Evolutionary conservation across 2,888 invertebrate genomes (phyloP).

Genomic region (Cetonia aurata): DNA sequence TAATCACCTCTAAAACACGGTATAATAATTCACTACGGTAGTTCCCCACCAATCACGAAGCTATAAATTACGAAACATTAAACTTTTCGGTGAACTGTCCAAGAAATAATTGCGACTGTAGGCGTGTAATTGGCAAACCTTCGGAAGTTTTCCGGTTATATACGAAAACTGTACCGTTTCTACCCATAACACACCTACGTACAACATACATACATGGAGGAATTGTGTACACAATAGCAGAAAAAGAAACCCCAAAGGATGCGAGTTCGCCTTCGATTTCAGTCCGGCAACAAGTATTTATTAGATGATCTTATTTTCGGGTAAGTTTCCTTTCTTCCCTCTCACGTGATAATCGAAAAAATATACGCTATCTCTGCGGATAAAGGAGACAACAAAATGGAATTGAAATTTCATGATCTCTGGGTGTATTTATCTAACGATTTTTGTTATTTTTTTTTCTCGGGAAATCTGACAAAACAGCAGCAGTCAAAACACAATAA

Average conservation of each 20-base stretch:
- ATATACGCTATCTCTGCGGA: neutral
- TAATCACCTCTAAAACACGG: slow-evolving; percentile 57
- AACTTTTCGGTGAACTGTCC: slow-evolving; percentile 63
- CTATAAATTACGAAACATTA: slow-evolving; percentile 64
- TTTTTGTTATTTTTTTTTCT: neutral
- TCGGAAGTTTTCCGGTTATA: slow-evolving; percentile 45
- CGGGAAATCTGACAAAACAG: no score
- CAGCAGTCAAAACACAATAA: no score
- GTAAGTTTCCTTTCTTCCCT: slow-evolving; percentile 1
- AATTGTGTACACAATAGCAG: slow-evolving; percentile 7
- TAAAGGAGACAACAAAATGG: neutral
- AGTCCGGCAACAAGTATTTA: slow-evolving; percentile 27
- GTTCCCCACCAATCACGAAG: slow-evolving; percentile 55
- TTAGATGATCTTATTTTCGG: slow-evolving; percentile 2
- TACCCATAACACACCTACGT: neutral
- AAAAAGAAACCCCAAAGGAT: slow-evolving; percentile 21
- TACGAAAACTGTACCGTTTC: slow-evolving; percentile 2
- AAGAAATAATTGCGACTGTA: slow-evolving; percentile 64
- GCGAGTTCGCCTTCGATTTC: slow-evolving; percentile 22
- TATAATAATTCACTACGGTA: slow-evolving; percentile 58
- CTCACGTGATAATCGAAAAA: neutral
- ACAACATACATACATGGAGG: neutral
- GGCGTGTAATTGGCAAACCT: slow-evolving; percentile 61
- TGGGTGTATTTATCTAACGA: neutral
- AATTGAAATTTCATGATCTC: neutral